Percentiles rank a stretch among this genome's conserved stretches.
These are phyloP conservation scores for Acromyrmex charruanus DNA, from an alignment of 1,140 invertebrate species.

Conservation along the genomic window DNA sequence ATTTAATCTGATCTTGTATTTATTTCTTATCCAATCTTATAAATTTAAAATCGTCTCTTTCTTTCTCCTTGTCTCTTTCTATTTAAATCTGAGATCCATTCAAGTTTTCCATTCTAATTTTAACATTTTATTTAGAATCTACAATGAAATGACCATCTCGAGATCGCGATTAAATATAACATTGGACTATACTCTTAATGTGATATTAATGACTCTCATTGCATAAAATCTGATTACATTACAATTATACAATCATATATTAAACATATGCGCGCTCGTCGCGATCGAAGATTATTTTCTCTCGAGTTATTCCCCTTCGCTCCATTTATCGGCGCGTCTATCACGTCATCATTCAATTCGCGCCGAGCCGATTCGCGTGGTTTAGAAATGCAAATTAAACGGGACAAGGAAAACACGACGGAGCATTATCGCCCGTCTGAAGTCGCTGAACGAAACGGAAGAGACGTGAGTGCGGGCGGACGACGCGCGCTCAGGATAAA, in stretches of 20 bases:
- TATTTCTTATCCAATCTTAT: neutral
- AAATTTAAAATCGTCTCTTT: neutral
- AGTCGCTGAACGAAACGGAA: neutral
- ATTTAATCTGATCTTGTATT: neutral
- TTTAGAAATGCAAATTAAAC: slow-evolving; percentile 41
- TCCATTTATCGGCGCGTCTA: slow-evolving; percentile 7
- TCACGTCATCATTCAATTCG: slow-evolving; percentile 10
- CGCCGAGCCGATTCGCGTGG: neutral
- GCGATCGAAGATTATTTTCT: slow-evolving; percentile 20
- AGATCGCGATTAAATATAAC: neutral
- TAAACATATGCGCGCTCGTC: neutral
- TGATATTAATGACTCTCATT: neutral
- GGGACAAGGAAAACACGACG: slow-evolving; percentile 9
- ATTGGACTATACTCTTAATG: neutral
- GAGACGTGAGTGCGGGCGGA: slow-evolving; percentile 39
- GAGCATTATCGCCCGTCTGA: slow-evolving; percentile 7
- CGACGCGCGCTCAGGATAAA: slow-evolving; percentile 67
- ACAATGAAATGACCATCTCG: neutral
- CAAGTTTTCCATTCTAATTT: neutral
- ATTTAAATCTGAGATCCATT: neutral
- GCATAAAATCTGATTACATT: neutral
- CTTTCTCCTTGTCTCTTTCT: too few relatives aligned
- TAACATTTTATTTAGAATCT: neutral
- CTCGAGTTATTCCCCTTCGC: slow-evolving; percentile 3
- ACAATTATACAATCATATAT: neutral